Percentiles rank a stretch among this genome's conserved stretches.
phyloP scores from a whole-genome alignment of 1,140 invertebrate species.

The Lordiphosa mommai region DNA sequence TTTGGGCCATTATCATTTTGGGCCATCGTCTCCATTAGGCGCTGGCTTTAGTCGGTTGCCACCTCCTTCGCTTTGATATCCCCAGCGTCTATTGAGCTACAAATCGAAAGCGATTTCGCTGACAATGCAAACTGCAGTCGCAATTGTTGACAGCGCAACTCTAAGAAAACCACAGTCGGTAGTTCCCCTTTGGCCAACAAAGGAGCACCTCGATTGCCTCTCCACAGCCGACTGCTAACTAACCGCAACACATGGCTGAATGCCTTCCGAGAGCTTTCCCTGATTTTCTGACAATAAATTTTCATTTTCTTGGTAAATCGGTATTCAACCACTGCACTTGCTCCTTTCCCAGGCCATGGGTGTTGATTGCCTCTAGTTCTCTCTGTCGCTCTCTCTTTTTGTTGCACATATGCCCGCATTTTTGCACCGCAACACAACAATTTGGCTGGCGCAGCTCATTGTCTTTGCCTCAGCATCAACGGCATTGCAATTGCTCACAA shows the following conservation, averaged over 20 bases:
- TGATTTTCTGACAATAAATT: slow-evolving; percentile 79
- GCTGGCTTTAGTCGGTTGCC: slow-evolving; percentile 1
- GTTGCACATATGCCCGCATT: slow-evolving; percentile 66
- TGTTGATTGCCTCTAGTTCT: slow-evolving; percentile 62
- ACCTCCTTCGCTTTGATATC: slow-evolving; percentile 6
- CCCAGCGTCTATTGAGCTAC: slow-evolving; percentile 38
- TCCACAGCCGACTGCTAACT: slow-evolving; percentile 10
- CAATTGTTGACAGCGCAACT: slow-evolving; percentile 42
- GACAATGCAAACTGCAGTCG: slow-evolving; percentile 45
- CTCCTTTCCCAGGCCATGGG: slow-evolving; percentile 22
- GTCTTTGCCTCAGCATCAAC: slow-evolving; percentile 43
- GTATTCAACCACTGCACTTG: slow-evolving; percentile 28
- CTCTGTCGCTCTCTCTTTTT: neutral
- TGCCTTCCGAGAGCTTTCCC: slow-evolving; percentile 50
- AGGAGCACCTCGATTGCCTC: slow-evolving; percentile 45
- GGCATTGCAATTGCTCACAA: slow-evolving; percentile 75
- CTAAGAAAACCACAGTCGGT: slow-evolving; percentile 51
- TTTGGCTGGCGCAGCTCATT: slow-evolving; percentile 73
- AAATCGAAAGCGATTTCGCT: slow-evolving; percentile 39
- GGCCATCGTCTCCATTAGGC: slow-evolving; percentile 66
- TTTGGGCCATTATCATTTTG: slow-evolving; percentile 72
- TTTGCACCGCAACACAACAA: slow-evolving; percentile 77
- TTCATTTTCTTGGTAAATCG: slow-evolving; percentile 78
- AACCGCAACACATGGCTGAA: slow-evolving; percentile 9
- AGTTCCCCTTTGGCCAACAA: slow-evolving; percentile 38